Evolutionary conservation across 2,113 vertebrate species (phyloP), one percentile per base, ranked within the genome.

Genomic region (Poecile atricapillus): DNA sequence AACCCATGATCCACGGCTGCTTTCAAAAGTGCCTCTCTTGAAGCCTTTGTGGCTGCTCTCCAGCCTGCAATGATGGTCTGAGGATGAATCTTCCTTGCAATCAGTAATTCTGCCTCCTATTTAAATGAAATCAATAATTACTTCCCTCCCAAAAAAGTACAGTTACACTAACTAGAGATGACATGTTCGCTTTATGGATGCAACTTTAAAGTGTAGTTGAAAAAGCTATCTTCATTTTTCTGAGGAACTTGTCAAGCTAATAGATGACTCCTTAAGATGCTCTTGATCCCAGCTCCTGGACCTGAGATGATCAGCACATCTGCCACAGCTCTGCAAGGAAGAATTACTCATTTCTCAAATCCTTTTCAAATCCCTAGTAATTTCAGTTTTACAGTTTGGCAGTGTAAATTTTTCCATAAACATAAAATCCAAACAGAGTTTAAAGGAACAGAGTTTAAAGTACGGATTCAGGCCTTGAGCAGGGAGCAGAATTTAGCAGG

Each of bases 51-150:
- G 17, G 99, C 99, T 97, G 99, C 99, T 97, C 99, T 99, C 99
- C 99, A 99, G 73, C 99, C 99, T 1, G 99, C 93, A 94, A 99
- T 99, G 96, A 99, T 99, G 87, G 98, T 99, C 97, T 99, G 99
- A 49, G 99, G 99, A 94, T 99, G 99, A 80, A 99, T 99, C 98
- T 99, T 99, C 97, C 97, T 99, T 6, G 99, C 98, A 91, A 99
- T 98, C 95, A 99, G 98, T 76, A 98, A 96, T 97, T 99, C 99
- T 25, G 99, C 99, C 97, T 99, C 99, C 99, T 99, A 95, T 86
- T 93, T 89, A 95, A 79, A 96, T 88, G 46, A n/a, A 93, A 83
- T 19, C 5, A 47, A 18, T 28, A 31, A 83, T 93, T 60, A 83
- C 7, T 39, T 43, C 13, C 20, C 30, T 6, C 6, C 15, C 6